Base-by-base conservation (phyloP, 2,113 vertebrate species). In the Dasyprocta punctata region DNA sequence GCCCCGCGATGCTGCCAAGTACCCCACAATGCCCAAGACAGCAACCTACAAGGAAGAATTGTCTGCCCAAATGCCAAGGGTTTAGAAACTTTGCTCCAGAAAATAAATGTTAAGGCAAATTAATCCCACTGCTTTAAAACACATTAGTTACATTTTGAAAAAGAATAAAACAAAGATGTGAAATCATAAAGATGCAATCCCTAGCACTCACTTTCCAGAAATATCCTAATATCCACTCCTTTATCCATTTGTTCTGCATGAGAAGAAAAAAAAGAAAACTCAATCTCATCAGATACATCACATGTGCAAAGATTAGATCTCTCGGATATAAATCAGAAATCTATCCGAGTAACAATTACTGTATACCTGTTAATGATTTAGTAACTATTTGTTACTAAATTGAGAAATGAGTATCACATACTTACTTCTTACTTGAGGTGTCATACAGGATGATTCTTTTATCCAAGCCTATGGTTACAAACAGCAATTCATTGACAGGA, bases 361-460 rank as follows among this genome's bases (percentile, higher is more conserved):
- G 8, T 14, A 22, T n/a, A 14, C 71, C 36, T 86, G 61, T 17
- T 90, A 93, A 73, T 67, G 52, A 95, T 17, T 49, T 30, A 77
- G 36, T 60, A 77, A 33, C 84, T 73, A 81, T 83, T n/a, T 93
- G 96, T 97, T 56, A 83, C 24, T 67, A 95, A 92, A 85, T 71
- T 82, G 83, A 90, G 77, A 88, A 95, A 90, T 54, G 7, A 95
- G 54, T 16, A 86, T 28, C 3, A 30, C 54, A 90, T 61, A 98
- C 99, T 99, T 98, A 99, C 99, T 99, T 99, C 98, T 99, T 99
- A 98, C 99, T 99, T 96, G 99, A 99, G 2, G 99, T 99, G 98
- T 99, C 99, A 97, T 99, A 99, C 95, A 99, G 99, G 98, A 99
- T 98, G 95, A 99, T 99, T 99, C 99, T 99, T 98, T 99, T 99